Evolutionary conservation across 1,140 invertebrate species (phyloP), one percentile per base, ranked within the genome.

Genomic region (Trichonephila clavata): DNA sequence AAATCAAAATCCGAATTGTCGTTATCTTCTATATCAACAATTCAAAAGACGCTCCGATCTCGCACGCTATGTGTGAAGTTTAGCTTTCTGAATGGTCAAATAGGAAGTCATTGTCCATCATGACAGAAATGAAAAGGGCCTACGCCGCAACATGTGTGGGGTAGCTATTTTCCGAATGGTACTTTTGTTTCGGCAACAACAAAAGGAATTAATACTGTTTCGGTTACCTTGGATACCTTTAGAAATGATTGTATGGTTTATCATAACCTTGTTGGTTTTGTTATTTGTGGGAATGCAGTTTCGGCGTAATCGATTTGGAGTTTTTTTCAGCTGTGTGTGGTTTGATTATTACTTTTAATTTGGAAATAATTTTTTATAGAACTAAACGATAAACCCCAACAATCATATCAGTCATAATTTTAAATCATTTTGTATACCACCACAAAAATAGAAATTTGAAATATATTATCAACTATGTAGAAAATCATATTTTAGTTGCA

Each of bases 221-320:
- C 24, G 57, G 84, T 86, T 86, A 63, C 84, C 84, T 86, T 86
- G 84, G 84, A 61, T 86, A 86, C 84, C 27, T 71, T 71, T 71
- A 71, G 16, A 71, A 71, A 24, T 27, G 27, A 14, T 24, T 24
- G 1, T 71, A 24, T 32, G 24, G 68, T n/a, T 5, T 71, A 27
- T 27, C 68, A 3, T 71, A 27, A 27, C 24, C 24, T 71, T 71
- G 27, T 71, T 1, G 68, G n/a, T 71, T 27, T 71, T 71, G 68
- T 71, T 71, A 71, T 71, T 71, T 32, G 68, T 71, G 68, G 27
- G 68, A 71, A 71, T 32, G 68, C 24, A 4, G 3, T 4, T 3
- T 14, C 14, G 4, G 3, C 24, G 14, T 16, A 71, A 71, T 32
- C 16, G 14, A 71, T 71, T 71, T 71, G 6, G 61, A 18, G 5